phyloP scores from a whole-genome alignment of 2,888 invertebrate genomes.

The Pheosia gnoma region DNA sequence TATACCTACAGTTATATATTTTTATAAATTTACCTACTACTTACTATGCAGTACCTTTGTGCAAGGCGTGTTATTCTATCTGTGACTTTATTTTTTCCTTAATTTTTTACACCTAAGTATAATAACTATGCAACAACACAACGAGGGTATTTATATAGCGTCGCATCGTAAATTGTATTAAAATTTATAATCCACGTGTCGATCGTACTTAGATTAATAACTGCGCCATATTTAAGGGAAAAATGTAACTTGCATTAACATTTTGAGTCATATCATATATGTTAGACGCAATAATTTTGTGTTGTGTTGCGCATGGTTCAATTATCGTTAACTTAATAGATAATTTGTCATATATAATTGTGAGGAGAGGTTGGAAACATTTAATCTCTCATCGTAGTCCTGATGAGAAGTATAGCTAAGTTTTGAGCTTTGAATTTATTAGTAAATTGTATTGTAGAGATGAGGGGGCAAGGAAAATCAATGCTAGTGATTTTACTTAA shows the following conservation, averaged over 20 bases:
- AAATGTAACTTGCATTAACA: conserved; percentile 15
- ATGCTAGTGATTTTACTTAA: neutral
- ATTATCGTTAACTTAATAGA: conserved; percentile 4
- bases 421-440: neutral
- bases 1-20: too few species aligned
- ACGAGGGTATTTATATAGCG: neutral
- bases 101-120: neutral
- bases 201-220: conserved; percentile 6
- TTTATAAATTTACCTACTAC: neutral
- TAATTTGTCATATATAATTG: neutral
- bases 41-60: neutral
- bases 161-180: conserved; percentile 2
- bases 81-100: neutral
- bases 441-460: neutral
- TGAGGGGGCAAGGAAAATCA: neutral
- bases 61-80: neutral
- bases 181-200: conserved; percentile 31
- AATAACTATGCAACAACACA: neutral
- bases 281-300: conserved; percentile 18
- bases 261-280: conserved; percentile 8
- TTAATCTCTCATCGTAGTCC: neutral
- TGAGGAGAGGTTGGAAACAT: neutral
- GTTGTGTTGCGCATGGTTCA: neutral
- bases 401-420: neutral
- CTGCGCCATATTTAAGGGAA: conserved; percentile 28